A percentile compares a stretch with the other conserved stretches of the same genome.
Evolutionary conservation across 92 coral and sea anemone genomes (phyloP).

Genomic region (Porites lobata): DNA sequence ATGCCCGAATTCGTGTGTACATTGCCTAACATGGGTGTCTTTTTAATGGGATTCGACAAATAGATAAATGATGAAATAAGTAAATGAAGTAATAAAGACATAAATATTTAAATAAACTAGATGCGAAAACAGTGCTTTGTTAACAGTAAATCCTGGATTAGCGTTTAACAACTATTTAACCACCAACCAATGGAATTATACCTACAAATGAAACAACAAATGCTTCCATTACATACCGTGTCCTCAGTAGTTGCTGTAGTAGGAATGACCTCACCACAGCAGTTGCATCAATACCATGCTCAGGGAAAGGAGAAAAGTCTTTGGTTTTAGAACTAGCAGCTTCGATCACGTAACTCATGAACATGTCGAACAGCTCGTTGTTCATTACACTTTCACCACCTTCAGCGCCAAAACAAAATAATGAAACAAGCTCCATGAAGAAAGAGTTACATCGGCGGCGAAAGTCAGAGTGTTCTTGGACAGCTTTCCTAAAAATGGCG

Average conservation of each 20-base stretch:
- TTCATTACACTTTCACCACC: slow-evolving; percentile 51
- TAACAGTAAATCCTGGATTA: no score
- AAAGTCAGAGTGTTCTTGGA: slow-evolving; percentile 66
- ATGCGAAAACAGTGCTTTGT: no score
- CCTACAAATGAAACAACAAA: no score
- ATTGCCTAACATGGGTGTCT: no score
- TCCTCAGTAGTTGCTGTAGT: slow-evolving; percentile 81
- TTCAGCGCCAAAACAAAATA: slow-evolving; percentile 82
- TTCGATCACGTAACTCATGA: slow-evolving; percentile 80
- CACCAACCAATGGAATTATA: no score
- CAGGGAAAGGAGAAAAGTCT: slow-evolving; percentile 87
- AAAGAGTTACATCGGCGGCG: slow-evolving; percentile 89
- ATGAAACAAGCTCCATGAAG: slow-evolving; percentile 90
- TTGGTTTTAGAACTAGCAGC: slow-evolving; percentile 66
- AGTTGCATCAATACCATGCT: slow-evolving; percentile 85
- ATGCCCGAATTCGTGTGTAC: no score
- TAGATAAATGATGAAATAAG: no score
- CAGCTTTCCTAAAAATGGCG: slow-evolving; percentile 46
- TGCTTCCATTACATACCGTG: slow-evolving; percentile 43
- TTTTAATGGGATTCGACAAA: no score
- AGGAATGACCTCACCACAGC: slow-evolving; percentile 92
- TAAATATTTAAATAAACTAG: no score
- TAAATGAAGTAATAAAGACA: no score
- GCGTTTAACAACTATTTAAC: no score
- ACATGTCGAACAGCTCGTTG: slow-evolving; percentile 76